Evolutionary conservation across 2,113 vertebrate genomes (phyloP), one percentile per base, ranked within the genome.

Genomic region (Paratilapia polleni): DNA sequence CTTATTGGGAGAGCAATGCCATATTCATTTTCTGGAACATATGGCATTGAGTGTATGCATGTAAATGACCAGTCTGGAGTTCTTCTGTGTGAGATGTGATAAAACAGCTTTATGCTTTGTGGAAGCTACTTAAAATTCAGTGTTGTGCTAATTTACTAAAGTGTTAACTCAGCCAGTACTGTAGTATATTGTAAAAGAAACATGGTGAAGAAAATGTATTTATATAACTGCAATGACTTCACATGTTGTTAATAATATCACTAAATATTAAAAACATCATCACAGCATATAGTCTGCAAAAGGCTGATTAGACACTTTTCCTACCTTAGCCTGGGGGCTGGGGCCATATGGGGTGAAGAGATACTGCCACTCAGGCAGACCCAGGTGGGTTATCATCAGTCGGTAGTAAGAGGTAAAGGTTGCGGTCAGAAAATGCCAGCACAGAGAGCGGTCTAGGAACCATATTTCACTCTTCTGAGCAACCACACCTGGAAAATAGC

Each of bases 341-440:
- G 97, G 94, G 6, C 98, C 98, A 13, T 99, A 99, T 77, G 96
- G 96, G 59, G 98, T 99, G 92, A 98, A 98, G 84, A 93, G 88
- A 0, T 99, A 98, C 59, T 98, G 98, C 98, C 98, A 99, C 91
- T 99, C 98, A 0, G 98, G 98, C 34, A 99, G 96, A 73, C 98
- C 98, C 80, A 99, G 94, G 88, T 99, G 97, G 3, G 97, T 98
- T 91, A 99, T 96, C 91, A 99, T 97, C 81, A 99, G 96, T 62
- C 98, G 96, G 91, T 98, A 99, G 88, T 98, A 99, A 49, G 98
- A 97, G 1, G 97, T 98, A 91, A 99, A 99, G 64, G 96, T 97
- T 58, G 97, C 86, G 1, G 97, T 98, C 75, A 99, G 95, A 88
- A 97, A 98, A 91, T 99, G 97, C 98, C 98, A 99, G 86, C 97